These are phyloP conservation scores for Triplophysa dalaica DNA, from an alignment of 2,113 vertebrate genomes.

Conservation along the genomic window DNA sequence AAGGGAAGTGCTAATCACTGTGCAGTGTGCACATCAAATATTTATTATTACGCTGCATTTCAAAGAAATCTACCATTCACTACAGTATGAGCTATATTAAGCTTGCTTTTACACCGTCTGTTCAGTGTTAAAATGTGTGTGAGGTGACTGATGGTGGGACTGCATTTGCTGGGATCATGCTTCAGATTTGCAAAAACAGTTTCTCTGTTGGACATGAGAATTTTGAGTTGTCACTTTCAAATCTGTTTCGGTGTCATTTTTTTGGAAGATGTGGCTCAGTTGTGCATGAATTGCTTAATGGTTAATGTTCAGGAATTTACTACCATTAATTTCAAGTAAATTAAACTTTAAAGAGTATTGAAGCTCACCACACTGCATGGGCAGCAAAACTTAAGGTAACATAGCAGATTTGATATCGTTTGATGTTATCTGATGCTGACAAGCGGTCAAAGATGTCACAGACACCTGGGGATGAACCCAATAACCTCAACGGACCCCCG, in stretches of 20 bases:
- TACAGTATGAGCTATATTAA: conserved; percentile 14
- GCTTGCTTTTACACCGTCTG: conserved; percentile 10
- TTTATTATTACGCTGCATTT: conserved; percentile 48
- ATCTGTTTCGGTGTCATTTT: background rate
- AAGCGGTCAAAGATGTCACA: background rate
- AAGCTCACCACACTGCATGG: background rate
- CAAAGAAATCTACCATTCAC: conserved; percentile 5
- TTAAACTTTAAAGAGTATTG: background rate
- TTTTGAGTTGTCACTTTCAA: conserved; percentile 3
- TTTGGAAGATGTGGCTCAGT: background rate
- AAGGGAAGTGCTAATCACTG: conserved; percentile 42
- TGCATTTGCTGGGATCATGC: background rate
- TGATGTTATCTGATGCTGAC: background rate
- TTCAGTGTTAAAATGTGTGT: conserved; percentile 21
- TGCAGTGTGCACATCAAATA: conserved; percentile 44
- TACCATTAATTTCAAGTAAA: background rate
- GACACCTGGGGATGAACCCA: background rate
- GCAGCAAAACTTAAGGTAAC: background rate
- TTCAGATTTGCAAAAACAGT: background rate
- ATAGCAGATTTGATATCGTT: background rate
- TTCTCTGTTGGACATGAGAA: conserved; percentile 9
- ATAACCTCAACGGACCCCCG: no score
- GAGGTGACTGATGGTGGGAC: conserved; percentile 17
- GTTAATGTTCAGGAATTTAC: background rate
- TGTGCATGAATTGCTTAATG: background rate